These are phyloP conservation scores for Xestia sexstrigata DNA, from an alignment of 2,888 invertebrate genomes.

Conservation along the genomic window DNA sequence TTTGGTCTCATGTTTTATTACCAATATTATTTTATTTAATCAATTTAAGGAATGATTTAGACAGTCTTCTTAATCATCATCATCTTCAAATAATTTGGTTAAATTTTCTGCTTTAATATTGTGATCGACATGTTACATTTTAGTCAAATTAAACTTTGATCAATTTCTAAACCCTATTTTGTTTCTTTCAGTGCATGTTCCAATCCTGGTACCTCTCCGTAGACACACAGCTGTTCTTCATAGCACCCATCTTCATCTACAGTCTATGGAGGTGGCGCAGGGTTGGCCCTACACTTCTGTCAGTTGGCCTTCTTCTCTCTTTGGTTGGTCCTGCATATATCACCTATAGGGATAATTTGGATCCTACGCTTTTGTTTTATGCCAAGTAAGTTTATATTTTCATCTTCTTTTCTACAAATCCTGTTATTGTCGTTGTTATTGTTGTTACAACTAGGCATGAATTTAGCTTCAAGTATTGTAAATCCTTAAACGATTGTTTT, in stretches of 20 bases:
- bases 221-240: slow-evolving; percentile 92
- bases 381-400: slow-evolving; percentile 91
- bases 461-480: neutral
- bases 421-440: neutral
- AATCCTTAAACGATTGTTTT: neutral
- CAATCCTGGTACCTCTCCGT: slow-evolving; percentile 93
- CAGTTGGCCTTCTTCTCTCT: slow-evolving; percentile 86
- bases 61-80: no score
- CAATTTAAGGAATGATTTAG: neutral
- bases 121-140: neutral
- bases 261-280: slow-evolving; percentile 92
- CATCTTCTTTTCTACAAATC: neutral
- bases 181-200: slow-evolving; percentile 92
- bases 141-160: neutral
- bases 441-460: no score
- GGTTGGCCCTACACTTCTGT: slow-evolving; percentile 89
- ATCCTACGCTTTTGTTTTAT: slow-evolving; percentile 93
- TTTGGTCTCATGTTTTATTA: neutral
- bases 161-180: slow-evolving; percentile 2
- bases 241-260: slow-evolving; percentile 92
- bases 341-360: slow-evolving; percentile 91
- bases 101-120: neutral
- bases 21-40: no score
- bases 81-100: neutral
- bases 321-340: slow-evolving; percentile 90